Evolutionary conservation across 1,140 invertebrate genomes (phyloP), one percentile per base, ranked within the genome.

Genomic region (Acromyrmex charruanus): DNA sequence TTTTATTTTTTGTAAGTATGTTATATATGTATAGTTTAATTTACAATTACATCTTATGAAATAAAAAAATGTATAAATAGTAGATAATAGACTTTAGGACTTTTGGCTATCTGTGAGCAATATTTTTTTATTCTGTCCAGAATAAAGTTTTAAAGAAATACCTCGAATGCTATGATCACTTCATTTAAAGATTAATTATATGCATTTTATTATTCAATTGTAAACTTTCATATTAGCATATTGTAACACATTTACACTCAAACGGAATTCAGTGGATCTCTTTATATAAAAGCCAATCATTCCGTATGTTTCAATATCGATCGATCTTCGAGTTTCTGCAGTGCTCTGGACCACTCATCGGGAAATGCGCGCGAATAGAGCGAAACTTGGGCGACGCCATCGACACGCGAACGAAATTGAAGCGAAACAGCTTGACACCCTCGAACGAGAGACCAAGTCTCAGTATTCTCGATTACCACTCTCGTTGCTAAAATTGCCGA

Each of bases 391-490:
- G 25, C 25, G 28, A 51, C 80, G 35, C 80, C 55, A 82, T 82
- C 80, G 80, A 84, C 69, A 75, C 80, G 69, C 55, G 69, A 58
- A 39, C 39, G 44, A 84, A 84, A 84, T 84, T 84, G 75, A 65
- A 85, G 74, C 82, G 74, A 65, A 79, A 85, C 72, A 79, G 82
- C 59, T 85, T 85, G 82, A 85, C 61, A 51, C 75, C 39, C 49
- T 79, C 82, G 82, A 79, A 66, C 18, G 69, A 49, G 80, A 75
- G 21, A 28, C 49, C 69, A 61, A 84, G 69, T 84, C 69, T 63
- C 80, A 28, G 12, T 63, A 44, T 61, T 84, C 80, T 84, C 69
- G 58, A 84, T 84, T 75, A 61, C 80, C 58, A 75, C 80, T 84
- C 55, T 75, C 69, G 55, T 74, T 16, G 35, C 53, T 74, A 74